Conservation (phyloP, 1,140 invertebrate genomes). For the Drosophila hydei region DNA sequence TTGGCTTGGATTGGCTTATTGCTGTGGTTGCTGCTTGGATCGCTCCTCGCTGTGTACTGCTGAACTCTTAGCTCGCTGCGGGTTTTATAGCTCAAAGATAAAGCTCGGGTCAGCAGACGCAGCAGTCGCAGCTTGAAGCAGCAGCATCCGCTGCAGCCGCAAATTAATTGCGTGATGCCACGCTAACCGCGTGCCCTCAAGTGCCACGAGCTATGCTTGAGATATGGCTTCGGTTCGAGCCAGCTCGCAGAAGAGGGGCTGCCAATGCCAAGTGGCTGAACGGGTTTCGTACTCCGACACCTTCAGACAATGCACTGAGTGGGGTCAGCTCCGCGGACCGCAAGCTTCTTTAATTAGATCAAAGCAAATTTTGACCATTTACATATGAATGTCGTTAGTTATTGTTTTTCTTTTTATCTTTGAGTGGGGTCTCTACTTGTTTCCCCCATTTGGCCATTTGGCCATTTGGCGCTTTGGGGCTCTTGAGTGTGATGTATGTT, state of each 20-base stretch:
- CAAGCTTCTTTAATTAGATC: slow-evolving; percentile 70
- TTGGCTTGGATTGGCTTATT: slow-evolving; percentile 6
- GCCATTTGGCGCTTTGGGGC: slow-evolving; percentile 1
- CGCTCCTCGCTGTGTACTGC: slow-evolving; percentile 63
- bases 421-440: slow-evolving; percentile 1
- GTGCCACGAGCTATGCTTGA: slow-evolving; percentile 32
- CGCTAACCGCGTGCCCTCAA: slow-evolving; percentile 47
- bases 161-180: slow-evolving; percentile 72
- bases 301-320: slow-evolving; percentile 43
- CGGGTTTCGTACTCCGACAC: slow-evolving; percentile 47
- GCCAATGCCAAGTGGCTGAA: slow-evolving; percentile 70
- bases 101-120: slow-evolving; percentile 52
- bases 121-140: no score
- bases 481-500: slow-evolving; percentile 58
- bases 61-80: slow-evolving; percentile 46
- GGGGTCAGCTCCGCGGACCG: slow-evolving; percentile 31
- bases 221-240: not conserved
- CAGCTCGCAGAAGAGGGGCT: slow-evolving; percentile 30
- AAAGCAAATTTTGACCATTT: slow-evolving; percentile 50
- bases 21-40: slow-evolving; percentile 58
- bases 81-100: slow-evolving; percentile 70
- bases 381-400: slow-evolving; percentile 57
- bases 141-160: slow-evolving; percentile 15
- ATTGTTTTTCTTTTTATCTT: slow-evolving; percentile 40
- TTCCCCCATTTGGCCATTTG: not conserved